Evolutionary conservation across 1,140 invertebrate species (phyloP), one percentile per base, ranked within the genome.

Genomic region (Metaphire vulgaris): DNA sequence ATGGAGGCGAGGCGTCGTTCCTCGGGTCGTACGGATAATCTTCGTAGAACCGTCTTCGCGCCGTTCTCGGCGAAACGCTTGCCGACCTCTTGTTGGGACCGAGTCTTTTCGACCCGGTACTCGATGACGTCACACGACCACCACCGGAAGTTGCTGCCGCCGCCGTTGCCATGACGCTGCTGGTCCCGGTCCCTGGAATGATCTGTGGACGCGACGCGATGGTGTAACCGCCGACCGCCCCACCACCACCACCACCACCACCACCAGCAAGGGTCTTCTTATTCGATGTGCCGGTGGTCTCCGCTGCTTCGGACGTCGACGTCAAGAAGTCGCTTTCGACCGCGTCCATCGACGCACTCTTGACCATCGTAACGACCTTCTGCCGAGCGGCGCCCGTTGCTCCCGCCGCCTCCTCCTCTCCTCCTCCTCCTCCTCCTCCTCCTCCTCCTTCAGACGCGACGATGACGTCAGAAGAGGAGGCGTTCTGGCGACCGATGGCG

Each of bases 261-360:
- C 15, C 15, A 65, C 26, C 33, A 21, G 12, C 16, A 12, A 29
- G 68, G 12, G 29, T 14, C 33, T 14, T 16, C 56, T n/a, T 15
- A 65, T 65, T n/a, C 14, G 56, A 14, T 65, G 56, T n/a, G 14
- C 56, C n/a, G 14, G 29, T 15, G 29, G 31, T 0, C 15, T 67
- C 0, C n/a, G 28, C 56, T 1, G 56, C 30, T 15, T 21, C 31
- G 28, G 41, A 28, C 2, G 74, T 67, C 32, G 26, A 16, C n/a
- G 32, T 12, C n/a, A 56, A 26, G n/a, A 28, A 6, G n/a, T 74
- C 72, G 33, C 34, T 15, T 14, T 31, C 67, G 30, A 14, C 67
- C 26, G 67, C 67, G 30, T 76, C 74, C 15, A 76, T 56, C 15
- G 74, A 76, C 15, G 34, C 68, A 70, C 74, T 76, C 31, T 76